Evolutionary conservation across 2,113 vertebrate genomes (phyloP).

Genomic region (Tachysurus fulvidraco): DNA sequence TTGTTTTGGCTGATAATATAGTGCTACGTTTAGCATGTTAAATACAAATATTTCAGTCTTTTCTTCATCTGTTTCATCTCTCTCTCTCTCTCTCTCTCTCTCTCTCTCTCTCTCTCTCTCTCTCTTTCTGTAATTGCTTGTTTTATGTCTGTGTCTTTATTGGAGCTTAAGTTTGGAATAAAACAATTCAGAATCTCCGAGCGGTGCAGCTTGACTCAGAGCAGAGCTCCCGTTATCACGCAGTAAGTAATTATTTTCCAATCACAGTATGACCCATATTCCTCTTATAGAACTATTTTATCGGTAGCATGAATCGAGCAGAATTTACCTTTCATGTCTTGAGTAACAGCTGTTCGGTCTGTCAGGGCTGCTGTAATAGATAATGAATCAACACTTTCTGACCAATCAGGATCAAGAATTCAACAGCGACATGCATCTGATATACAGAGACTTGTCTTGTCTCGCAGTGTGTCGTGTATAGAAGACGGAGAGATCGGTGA

Average conservation of each 20-base stretch:
- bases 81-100: slow-evolving; percentile 11
- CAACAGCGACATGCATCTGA: background rate
- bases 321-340: background rate
- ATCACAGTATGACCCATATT: background rate
- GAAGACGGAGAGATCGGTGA: background rate
- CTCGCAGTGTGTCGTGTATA: background rate
- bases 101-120: slow-evolving; percentile 30
- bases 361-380: background rate
- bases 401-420: background rate
- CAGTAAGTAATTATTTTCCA: background rate
- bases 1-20: no score
- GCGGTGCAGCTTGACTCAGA: background rate
- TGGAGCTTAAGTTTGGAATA: background rate
- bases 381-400: background rate
- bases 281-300: background rate
- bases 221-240: background rate
- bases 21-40: no score
- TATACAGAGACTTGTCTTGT: background rate
- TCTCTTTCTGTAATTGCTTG: background rate
- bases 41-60: background rate
- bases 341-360: background rate
- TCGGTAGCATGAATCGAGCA: background rate
- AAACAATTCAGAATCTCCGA: background rate
- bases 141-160: background rate
- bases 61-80: background rate